Evolutionary conservation across 2,113 vertebrate species (phyloP).

Genomic region (Nipponia nippon): DNA sequence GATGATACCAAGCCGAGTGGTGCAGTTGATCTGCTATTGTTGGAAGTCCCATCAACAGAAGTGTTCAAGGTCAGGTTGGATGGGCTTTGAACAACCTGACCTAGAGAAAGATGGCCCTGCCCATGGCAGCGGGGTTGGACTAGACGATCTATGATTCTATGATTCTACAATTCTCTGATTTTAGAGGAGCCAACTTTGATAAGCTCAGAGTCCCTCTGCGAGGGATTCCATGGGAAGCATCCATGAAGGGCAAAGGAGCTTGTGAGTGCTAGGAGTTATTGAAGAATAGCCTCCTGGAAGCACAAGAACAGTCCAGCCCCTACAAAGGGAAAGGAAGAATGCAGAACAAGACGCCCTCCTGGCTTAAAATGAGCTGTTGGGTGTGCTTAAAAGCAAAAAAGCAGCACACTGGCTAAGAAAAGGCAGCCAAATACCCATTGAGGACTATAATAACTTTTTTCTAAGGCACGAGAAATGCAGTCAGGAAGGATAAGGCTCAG

Average conservation of each 20-base stretch:
- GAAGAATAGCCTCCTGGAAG: too few relatives aligned
- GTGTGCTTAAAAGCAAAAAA: too few relatives aligned
- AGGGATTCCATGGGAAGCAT: too few relatives aligned
- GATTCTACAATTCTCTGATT: neutral
- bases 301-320: too few relatives aligned
- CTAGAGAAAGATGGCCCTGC: neutral
- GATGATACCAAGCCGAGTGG: neutral
- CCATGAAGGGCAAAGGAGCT: too few relatives aligned
- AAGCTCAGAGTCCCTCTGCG: too few relatives aligned
- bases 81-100: neutral
- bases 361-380: too few relatives aligned
- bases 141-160: neutral
- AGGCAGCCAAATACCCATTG: neutral
- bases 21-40: neutral
- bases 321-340: too few relatives aligned
- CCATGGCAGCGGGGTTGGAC: neutral
- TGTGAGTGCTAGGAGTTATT: too few relatives aligned
- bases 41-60: neutral
- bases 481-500: neutral
- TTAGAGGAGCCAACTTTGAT: too few relatives aligned
- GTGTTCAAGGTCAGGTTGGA: neutral
- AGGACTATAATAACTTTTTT: neutral
- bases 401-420: neutral
- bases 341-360: too few relatives aligned
- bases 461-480: too few relatives aligned